Evolutionary conservation across 2,113 vertebrate species (phyloP).

Genomic region (Catharus bicknelli): DNA sequence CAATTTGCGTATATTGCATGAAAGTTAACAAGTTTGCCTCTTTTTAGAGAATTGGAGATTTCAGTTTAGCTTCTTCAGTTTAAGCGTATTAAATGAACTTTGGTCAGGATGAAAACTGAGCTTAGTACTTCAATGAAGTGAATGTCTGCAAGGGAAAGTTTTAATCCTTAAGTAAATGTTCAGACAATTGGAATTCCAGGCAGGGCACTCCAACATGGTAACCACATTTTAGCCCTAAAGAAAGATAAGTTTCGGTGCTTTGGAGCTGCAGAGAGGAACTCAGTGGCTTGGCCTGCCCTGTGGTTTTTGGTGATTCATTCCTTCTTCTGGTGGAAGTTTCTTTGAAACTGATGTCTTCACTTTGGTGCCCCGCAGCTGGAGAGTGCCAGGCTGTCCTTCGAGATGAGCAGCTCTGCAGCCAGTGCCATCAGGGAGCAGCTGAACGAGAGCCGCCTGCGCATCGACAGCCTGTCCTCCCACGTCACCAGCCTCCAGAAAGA

Average conservation of each 20-base stretch:
- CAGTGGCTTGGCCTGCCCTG: background rate
- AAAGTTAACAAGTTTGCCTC: background rate
- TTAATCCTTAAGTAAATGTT: background rate
- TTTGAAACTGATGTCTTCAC: background rate
- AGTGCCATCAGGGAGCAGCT: slow-evolving; percentile 85
- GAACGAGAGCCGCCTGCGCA: slow-evolving; percentile 78
- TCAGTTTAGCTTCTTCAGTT: background rate
- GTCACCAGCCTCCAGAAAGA: slow-evolving; percentile 85
- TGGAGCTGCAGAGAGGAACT: background rate
- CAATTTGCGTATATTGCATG: background rate
- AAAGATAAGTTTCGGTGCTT: background rate
- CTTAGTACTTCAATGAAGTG: background rate
- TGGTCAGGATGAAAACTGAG: background rate
- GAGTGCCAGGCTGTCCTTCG: slow-evolving; percentile 79
- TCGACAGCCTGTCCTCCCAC: slow-evolving; percentile 83
- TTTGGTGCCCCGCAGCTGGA: slow-evolving; percentile 78
- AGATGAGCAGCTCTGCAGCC: slow-evolving; percentile 82
- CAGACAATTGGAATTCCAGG: background rate
- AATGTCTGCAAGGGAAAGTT: background rate
- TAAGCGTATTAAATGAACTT: background rate
- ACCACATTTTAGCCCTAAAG: background rate
- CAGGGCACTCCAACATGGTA: background rate
- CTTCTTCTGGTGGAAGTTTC: slow-evolving; percentile 18
- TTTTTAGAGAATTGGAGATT: background rate
- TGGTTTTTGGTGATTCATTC: background rate